phyloP scores from a whole-genome alignment of 2,797 vertebrate genomes.

The Erpetoichthys calabaricus region DNA sequence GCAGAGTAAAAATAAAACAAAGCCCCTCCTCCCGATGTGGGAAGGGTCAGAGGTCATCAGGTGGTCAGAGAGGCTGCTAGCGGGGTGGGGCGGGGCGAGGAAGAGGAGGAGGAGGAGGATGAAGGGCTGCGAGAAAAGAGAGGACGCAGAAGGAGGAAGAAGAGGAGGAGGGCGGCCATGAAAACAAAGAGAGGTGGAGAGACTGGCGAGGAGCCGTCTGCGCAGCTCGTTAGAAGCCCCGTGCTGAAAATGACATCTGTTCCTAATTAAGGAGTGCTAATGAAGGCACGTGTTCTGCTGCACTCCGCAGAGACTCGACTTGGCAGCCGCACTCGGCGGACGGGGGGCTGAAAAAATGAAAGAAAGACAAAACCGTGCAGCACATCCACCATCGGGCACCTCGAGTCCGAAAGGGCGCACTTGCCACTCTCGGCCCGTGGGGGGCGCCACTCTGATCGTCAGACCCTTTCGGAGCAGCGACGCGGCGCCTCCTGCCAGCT shows the following conservation, averaged over 20 bases:
- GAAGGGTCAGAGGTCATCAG: background rate
- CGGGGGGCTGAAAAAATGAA: constrained; percentile 13
- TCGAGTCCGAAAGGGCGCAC: constrained; percentile 3
- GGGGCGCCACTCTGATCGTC: too few species aligned
- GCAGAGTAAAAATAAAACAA: constrained; percentile 8
- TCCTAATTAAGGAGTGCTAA: constrained; percentile 66
- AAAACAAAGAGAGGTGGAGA: background rate
- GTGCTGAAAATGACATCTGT: constrained; percentile 54
- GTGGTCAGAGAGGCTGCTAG: background rate
- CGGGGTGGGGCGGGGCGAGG: background rate
- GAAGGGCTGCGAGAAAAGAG: background rate
- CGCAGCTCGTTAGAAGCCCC: constrained; percentile 12
- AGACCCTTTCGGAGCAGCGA: too few species aligned
- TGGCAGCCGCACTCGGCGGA: constrained; percentile 31
- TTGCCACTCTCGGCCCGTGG: constrained; percentile 5
- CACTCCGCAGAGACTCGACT: constrained; percentile 27
- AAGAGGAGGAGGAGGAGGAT: constrained; percentile 1
- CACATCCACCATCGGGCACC: constrained; percentile 5
- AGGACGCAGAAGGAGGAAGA: background rate
- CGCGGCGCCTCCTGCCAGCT: too few species aligned
- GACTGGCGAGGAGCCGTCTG: constrained; percentile 9
- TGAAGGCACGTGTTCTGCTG: constrained; percentile 55
- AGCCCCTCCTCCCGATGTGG: background rate
- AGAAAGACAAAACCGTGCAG: constrained; percentile 8
- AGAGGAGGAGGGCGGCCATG: background rate